Conservation (phyloP, 2,113 vertebrate species). For the Prinia subflava region DNA sequence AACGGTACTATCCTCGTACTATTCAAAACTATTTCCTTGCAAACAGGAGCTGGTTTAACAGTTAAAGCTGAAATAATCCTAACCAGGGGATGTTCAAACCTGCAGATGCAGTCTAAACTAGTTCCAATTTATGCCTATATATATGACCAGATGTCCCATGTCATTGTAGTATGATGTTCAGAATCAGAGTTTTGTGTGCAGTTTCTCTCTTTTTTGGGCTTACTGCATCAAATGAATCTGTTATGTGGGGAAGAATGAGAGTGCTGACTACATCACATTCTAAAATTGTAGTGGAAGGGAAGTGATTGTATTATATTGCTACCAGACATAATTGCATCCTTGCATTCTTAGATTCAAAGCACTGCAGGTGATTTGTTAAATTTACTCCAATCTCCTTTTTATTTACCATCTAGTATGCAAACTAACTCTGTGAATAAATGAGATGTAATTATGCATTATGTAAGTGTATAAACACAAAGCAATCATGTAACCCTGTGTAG, state of each 20-base stretch:
- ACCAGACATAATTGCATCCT: background rate
- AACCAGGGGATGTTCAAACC: background rate
- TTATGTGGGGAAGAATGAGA: rapidly evolving
- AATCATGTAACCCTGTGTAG: conserved; percentile 7
- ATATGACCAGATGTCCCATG: too few species aligned
- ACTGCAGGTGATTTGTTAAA: conserved; percentile 38
- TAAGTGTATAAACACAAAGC: conserved; percentile 21
- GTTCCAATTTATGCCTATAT: background rate
- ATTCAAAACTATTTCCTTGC: background rate
- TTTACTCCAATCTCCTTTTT: conserved; percentile 52
- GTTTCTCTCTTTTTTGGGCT: background rate
- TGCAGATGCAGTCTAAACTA: background rate
- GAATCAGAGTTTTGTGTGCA: background rate
- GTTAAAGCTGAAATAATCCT: background rate
- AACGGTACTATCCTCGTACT: background rate
- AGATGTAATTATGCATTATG: conserved; percentile 54
- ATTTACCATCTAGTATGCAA: conserved; percentile 56
- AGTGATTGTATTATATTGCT: background rate
- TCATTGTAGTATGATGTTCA: rapidly evolving
- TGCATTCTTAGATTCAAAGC: conserved; percentile 1
- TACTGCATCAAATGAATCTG: rapidly evolving
- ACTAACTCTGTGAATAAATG: conserved; percentile 18
- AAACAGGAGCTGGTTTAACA: background rate
- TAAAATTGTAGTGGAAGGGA: background rate
- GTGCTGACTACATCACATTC: background rate